Base-by-base conservation (phyloP, 2,888 invertebrate species). In the Macrosiphum euphorbiae region DNA sequence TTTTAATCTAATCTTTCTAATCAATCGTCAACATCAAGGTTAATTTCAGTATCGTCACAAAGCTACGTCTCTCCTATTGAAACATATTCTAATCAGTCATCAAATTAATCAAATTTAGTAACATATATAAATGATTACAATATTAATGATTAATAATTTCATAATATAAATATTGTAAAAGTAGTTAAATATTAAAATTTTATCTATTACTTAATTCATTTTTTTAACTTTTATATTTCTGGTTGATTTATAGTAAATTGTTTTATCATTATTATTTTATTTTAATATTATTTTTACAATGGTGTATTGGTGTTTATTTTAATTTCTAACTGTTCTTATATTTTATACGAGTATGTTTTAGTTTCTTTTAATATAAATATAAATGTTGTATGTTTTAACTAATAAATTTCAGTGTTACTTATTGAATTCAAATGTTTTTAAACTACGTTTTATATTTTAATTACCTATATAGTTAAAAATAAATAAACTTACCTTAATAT, bases 41-140 rank as follows among this genome's bases (percentile, higher is more conserved):
- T 44, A 44, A 85, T 44, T 85, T 85, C 84, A 85, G 41, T 0
- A 85, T 85, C 84, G 84, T 85, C 44, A 85, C 35, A 44, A 85
- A 85, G 44, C 84, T 41, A 85, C 41, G 24, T 41, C 41, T 85
- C 84, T 85, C 84, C 84, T 24, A 85, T 85, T 41, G 84, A 85
- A 85, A 44, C 61, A 61, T 7, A 85, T 41, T 41, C 84, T 84
- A 84, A 41, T 84, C 84, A 84, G 84, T 84, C 84, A 84, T 41
- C 84, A 84, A 84, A 84, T 84, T 24, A 41, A 41, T 41, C 84
- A 84, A 84, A 84, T 84, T 84, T 84, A 84, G 84, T 41, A 84
- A 20, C 35, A 20, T 84, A 84, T 84, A 41, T 84, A 84, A 84
- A 41, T 41, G 41, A 84, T 84, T 35, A 84, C 20, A 84, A 61